phyloP scores from a whole-genome alignment of 2,113 vertebrate species.

The Vulpes ferrilata region DNA sequence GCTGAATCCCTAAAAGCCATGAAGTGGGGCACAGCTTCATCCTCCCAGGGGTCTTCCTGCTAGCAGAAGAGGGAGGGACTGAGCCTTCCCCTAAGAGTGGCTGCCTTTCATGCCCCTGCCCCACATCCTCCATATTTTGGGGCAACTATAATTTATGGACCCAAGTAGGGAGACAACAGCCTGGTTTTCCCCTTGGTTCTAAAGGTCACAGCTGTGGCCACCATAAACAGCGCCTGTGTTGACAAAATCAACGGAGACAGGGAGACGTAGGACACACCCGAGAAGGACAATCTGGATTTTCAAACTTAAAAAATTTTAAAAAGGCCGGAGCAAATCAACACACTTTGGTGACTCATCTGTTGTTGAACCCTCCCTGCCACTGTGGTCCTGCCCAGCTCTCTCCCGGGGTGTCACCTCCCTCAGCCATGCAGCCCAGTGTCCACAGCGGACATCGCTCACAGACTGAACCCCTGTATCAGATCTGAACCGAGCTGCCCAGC shows the following conservation, averaged over 20 bases:
- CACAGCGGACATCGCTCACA: not conserved
- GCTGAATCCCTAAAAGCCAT: not conserved
- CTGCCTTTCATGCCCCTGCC: not conserved
- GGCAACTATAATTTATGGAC: not conserved
- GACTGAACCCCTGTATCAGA: not conserved
- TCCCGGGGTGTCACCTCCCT: not conserved
- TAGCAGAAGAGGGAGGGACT: not conserved
- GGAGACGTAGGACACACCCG: slow-evolving; percentile 1
- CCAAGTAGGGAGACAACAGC: not conserved
- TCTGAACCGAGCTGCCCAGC: not conserved
- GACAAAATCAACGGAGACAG: not conserved
- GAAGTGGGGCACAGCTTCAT: accelerated
- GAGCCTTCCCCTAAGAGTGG: accelerated
- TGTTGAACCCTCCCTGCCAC: accelerated
- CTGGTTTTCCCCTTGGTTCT: not conserved
- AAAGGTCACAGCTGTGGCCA: slow-evolving; percentile 47
- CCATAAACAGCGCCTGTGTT: slow-evolving; percentile 37
- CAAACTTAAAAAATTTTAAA: not conserved
- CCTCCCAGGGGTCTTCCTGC: too few relatives aligned
- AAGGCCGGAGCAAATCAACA: not conserved
- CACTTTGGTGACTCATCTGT: not conserved
- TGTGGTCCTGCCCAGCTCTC: too few relatives aligned
- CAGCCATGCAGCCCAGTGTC: not conserved
- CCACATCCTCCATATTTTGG: accelerated
- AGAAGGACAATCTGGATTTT: not conserved